Evolutionary conservation across 92 coral and sea anemone species (phyloP).

Genomic region (Actinernus sp.): DNA sequence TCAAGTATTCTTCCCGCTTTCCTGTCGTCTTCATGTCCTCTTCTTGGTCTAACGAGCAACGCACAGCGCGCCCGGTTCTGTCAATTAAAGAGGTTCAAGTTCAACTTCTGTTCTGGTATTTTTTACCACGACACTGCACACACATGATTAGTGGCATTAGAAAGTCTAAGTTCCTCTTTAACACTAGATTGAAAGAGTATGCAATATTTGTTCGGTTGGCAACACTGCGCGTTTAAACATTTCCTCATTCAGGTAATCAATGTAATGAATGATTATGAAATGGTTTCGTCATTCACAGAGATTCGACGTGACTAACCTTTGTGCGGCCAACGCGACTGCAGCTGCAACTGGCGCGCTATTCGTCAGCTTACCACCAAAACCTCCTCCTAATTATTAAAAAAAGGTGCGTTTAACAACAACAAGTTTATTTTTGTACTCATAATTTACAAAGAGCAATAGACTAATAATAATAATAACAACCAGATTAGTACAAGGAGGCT

Average conservation of each 20-base stretch:
- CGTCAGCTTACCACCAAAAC: constrained; percentile 40
- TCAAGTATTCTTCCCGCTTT: constrained; percentile 21
- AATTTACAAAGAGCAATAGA: too few relatives aligned
- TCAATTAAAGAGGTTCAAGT: neutral
- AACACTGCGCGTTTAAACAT: too few relatives aligned
- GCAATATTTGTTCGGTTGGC: too few relatives aligned
- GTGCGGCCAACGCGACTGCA: constrained; percentile 47
- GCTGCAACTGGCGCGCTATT: constrained; percentile 13
- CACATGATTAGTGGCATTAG: neutral
- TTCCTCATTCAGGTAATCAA: too few relatives aligned
- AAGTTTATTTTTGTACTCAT: too few relatives aligned
- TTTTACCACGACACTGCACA: neutral
- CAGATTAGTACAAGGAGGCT: too few relatives aligned
- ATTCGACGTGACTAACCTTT: constrained; percentile 5
- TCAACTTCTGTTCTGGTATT: neutral
- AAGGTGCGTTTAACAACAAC: too few relatives aligned
- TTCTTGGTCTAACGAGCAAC: constrained; percentile 38
- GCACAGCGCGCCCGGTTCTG: constrained; percentile 45
- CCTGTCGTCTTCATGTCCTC: constrained; percentile 55
- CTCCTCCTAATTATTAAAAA: too few relatives aligned
- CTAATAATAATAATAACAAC: too few relatives aligned
- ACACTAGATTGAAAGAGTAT: neutral
- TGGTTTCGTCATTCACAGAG: neutral
- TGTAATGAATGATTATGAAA: neutral
- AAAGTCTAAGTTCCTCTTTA: neutral